Conservation (phyloP, 2,888 invertebrate genomes). For the Elaeidobius kamerunicus region DNA sequence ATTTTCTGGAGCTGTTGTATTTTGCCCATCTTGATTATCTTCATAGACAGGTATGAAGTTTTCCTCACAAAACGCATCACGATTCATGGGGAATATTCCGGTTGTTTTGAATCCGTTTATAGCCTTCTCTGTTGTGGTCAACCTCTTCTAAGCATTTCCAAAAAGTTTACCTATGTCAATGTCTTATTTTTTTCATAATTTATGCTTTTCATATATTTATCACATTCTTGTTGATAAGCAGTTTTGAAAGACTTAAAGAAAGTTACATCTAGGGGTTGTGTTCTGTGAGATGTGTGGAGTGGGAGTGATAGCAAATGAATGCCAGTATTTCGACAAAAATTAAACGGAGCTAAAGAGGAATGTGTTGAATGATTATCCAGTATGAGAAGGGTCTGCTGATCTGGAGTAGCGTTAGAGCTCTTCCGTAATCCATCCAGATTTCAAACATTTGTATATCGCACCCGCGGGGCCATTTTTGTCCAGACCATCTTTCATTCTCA, state of each 20-base stretch:
- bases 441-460: slow-evolving; percentile 27
- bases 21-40: slow-evolving; percentile 1
- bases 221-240: not conserved
- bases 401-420: too few species aligned
- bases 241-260: not conserved
- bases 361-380: not conserved
- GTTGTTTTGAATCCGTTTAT: not conserved
- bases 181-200: not conserved
- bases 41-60: slow-evolving; percentile 1
- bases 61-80: not conserved
- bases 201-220: not conserved
- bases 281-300: not conserved
- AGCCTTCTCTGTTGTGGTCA: not conserved
- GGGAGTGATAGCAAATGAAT: not conserved
- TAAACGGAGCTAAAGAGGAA: not conserved
- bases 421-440: slow-evolving; percentile 19
- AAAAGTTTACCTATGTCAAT: not conserved
- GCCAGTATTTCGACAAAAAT: slow-evolving; percentile 1
- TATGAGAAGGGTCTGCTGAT: not conserved
- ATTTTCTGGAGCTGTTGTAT: not conserved
- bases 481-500: slow-evolving; percentile 16
- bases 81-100: not conserved
- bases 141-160: not conserved
- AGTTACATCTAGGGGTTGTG: not conserved
- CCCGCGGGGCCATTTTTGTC: slow-evolving; percentile 27